These are phyloP conservation scores for Pomatostomus ruficeps DNA, from an alignment of 2,113 vertebrate species.

Conservation along the genomic window DNA sequence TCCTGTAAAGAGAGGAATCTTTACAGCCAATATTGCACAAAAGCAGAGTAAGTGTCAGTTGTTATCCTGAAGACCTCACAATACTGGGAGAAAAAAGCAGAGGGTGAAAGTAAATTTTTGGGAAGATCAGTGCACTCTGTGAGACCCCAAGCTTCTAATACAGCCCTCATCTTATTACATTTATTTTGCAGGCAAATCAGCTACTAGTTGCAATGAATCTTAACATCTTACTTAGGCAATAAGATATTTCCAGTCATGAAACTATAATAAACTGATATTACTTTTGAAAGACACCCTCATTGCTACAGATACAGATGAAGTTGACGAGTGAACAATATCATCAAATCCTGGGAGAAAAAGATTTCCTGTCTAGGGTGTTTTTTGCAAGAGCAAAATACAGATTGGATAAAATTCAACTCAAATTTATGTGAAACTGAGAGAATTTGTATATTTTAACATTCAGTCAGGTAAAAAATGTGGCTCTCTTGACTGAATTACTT, in stretches of 20 bases:
- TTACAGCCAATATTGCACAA: background rate
- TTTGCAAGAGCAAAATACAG: background rate
- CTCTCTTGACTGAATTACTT: background rate
- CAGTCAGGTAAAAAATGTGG: background rate
- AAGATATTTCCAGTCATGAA: background rate
- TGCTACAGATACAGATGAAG: background rate
- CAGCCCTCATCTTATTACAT: background rate
- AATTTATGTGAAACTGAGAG: background rate
- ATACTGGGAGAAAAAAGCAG: background rate
- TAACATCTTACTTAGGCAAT: background rate
- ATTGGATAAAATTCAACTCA: background rate
- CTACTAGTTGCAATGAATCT: background rate
- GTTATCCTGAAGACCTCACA: background rate
- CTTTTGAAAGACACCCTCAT: background rate
- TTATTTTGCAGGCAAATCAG: background rate
- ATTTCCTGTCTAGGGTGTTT: background rate
- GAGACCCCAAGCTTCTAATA: background rate
- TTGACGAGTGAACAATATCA: background rate
- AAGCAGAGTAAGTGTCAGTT: background rate
- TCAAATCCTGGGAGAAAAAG: background rate
- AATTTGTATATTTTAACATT: background rate
- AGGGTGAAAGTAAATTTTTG: background rate
- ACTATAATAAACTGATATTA: background rate
- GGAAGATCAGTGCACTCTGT: background rate
- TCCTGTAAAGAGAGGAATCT: background rate